Percentiles rank a stretch among this genome's conserved stretches.
Conservation (phyloP, 2,888 invertebrate species). For the Philopedon plagiatum region DNA sequence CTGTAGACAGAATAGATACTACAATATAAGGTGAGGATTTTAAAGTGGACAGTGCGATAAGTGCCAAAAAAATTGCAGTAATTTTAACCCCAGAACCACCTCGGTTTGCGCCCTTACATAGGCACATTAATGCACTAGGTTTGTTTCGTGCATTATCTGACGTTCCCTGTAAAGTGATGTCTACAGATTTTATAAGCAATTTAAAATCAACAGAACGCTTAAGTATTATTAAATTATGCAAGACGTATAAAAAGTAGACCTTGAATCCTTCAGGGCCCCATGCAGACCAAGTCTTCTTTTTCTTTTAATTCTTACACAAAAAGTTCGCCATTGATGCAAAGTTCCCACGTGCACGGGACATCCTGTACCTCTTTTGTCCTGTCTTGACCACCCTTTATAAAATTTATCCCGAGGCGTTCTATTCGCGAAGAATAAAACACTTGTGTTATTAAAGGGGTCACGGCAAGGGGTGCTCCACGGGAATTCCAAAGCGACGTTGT, state of each 20-base stretch:
- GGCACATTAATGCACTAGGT: no score
- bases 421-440: slow-evolving; percentile 48
- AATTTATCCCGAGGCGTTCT: slow-evolving; percentile 30
- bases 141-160: no score
- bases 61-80: no score
- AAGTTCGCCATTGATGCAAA: slow-evolving; percentile 27
- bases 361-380: slow-evolving; percentile 30
- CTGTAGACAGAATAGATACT: no score
- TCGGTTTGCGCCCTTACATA: no score
- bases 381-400: slow-evolving; percentile 45
- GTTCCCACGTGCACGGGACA: slow-evolving; percentile 46
- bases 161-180: no score
- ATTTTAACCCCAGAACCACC: no score
- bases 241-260: slow-evolving; percentile 23
- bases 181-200: no score
- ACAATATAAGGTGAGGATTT: no score
- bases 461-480: slow-evolving; percentile 22
- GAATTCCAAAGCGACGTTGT: slow-evolving; percentile 1
- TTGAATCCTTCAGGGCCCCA: slow-evolving; percentile 3
- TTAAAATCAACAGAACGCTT: not conserved
- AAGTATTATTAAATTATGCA: not conserved
- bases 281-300: slow-evolving; percentile 11
- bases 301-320: not conserved
- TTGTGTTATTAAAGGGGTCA: slow-evolving; percentile 44
- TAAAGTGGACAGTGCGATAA: no score